These are phyloP conservation scores for Pseudomyrmex sp. DNA, from an alignment of 1,140 invertebrate species.

Conservation along the genomic window DNA sequence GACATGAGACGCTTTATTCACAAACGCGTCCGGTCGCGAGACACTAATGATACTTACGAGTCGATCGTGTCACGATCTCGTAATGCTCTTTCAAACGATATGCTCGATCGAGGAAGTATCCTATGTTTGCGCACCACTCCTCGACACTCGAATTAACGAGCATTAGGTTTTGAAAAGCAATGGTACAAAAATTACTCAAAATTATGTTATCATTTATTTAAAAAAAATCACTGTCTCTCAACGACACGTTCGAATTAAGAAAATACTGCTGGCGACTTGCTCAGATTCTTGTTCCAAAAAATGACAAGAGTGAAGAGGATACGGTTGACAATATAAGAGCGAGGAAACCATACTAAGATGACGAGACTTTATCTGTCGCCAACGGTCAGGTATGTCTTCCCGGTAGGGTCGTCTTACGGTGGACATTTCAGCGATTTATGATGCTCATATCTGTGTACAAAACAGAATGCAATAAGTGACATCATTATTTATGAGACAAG, in stretches of 20 bases:
- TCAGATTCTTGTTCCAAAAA: no score
- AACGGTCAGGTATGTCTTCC: background rate
- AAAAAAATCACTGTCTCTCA: no score
- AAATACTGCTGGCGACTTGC: no score
- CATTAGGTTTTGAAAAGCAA: no score
- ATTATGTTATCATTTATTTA: no score
- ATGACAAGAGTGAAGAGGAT: no score
- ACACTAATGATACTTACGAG: slow-evolving; percentile 27
- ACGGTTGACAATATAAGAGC: background rate
- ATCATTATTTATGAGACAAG: background rate
- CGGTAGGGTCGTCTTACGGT: slow-evolving; percentile 1
- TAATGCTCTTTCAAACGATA: slow-evolving; percentile 5
- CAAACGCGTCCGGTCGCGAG: background rate
- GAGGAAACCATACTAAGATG: background rate
- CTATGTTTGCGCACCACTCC: background rate
- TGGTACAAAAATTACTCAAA: no score
- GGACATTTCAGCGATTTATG: background rate
- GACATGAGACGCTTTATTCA: slow-evolving; percentile 21
- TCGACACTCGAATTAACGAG: no score
- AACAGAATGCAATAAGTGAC: background rate
- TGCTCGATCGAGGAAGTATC: slow-evolving; percentile 13
- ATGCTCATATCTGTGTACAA: background rate
- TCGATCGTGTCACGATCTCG: slow-evolving; percentile 6
- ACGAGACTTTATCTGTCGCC: slow-evolving; percentile 21
- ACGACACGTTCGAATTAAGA: no score